Percentiles rank a stretch among this genome's conserved stretches.
phyloP scores from a whole-genome alignment of 30 jellyfish, hydroid and myxozoan genomes.

The Haliclystus octoradiatus region DNA sequence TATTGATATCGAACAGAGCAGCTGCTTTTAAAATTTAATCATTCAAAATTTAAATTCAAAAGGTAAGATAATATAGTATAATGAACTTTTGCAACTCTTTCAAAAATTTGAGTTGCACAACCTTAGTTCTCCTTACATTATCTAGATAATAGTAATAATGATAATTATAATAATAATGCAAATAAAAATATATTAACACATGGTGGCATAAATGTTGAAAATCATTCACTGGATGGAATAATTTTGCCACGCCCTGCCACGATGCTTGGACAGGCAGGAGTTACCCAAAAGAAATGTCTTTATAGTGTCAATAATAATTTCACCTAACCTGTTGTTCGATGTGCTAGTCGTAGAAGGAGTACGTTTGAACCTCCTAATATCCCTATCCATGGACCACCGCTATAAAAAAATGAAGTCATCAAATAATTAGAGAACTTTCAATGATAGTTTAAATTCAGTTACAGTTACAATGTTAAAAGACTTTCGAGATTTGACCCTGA shows the following conservation, averaged over 20 bases:
- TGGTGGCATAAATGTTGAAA: neutral
- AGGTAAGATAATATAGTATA: neutral
- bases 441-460: too few species aligned
- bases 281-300: too few species aligned
- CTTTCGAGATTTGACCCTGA: too few species aligned
- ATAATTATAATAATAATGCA: neutral
- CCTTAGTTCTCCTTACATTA: too few species aligned
- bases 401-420: neutral
- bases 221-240: too few species aligned
- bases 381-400: slow-evolving; percentile 89
- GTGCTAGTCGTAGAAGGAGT: slow-evolving; percentile 76
- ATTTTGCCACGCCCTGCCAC: too few species aligned
- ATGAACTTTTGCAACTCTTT: neutral
- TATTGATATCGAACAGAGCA: neutral
- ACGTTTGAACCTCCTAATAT: slow-evolving; percentile 26
- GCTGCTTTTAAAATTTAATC: neutral
- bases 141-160: neutral
- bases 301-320: too few species aligned
- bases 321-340: slow-evolving; percentile 69
- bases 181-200: too few species aligned
- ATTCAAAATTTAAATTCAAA: neutral
- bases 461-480: too few species aligned
- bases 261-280: too few species aligned
- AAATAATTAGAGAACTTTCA: neutral
- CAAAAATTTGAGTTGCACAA: neutral